A percentile compares a stretch with the other conserved stretches of the same genome.
These are phyloP conservation scores for Phenacoccus solenopsis DNA, from an alignment of 1,140 invertebrate genomes.

Conservation along the genomic window DNA sequence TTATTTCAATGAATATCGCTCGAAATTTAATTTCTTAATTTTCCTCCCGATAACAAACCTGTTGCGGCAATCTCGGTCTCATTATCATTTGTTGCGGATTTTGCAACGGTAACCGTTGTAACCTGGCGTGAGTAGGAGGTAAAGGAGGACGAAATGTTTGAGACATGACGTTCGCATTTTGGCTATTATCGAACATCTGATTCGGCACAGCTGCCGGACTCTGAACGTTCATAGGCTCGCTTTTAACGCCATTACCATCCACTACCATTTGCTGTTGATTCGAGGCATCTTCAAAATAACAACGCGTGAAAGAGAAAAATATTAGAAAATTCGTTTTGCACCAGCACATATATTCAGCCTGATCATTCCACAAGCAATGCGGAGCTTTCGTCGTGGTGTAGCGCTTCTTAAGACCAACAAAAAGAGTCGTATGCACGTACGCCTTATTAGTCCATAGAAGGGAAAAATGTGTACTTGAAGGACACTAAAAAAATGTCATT, in stretches of 20 bases:
- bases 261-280: not conserved
- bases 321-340: too few relatives aligned
- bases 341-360: too few relatives aligned
- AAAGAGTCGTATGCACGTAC: too few relatives aligned
- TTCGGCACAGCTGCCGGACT: not conserved
- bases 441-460: too few relatives aligned
- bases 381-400: too few relatives aligned
- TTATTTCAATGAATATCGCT: too few relatives aligned
- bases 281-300: not conserved
- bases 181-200: not conserved
- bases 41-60: not conserved
- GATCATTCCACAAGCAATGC: not conserved
- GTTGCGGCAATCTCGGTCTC: not conserved
- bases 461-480: too few relatives aligned
- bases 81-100: conserved; percentile 9
- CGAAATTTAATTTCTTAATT: too few relatives aligned
- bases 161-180: not conserved
- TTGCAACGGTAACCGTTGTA: conserved; percentile 13
- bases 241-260: not conserved
- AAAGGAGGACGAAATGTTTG: conserved; percentile 37
- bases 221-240: not conserved
- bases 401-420: too few relatives aligned
- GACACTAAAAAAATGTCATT: too few relatives aligned
- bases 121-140: conserved; percentile 24
- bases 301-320: too few relatives aligned